Evolutionary conservation across 2,113 vertebrate genomes (phyloP), one percentile per base, ranked within the genome.

Genomic region (Neodontobutis hainanensis): DNA sequence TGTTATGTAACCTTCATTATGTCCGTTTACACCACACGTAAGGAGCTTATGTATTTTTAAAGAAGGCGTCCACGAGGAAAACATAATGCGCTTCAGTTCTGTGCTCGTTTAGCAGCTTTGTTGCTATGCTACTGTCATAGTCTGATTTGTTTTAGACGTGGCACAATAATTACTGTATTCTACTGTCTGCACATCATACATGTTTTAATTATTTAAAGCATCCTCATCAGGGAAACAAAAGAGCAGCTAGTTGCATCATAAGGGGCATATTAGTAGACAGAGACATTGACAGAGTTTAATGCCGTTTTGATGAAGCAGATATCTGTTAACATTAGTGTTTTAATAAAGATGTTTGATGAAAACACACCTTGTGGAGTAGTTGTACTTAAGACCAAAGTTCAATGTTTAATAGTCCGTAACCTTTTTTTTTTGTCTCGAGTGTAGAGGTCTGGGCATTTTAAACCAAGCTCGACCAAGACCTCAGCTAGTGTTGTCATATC

Each of bases 1-100:
- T 65, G 73, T 80, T 87, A 86, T 75, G 70, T 84, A 84, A 88
- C 77, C 58, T 27, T 47, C 11, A 44, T 59, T 64, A 66, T 42
- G 16, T 43, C 43, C 44, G 7, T 52, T 78, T 45, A 55, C 45
- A 46, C 68, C 47, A 56, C 38, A 36, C 42, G 19, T 40, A 60
- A 68, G 43, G 7, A 68, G 45, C 27, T 52, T 36, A 43, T 38
- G 34, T 48, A 16, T 47, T 46, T 40, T 50, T 69, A 16, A 44
- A 61, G 55, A 53, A 67, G 40, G 40, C 8, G n/a, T 42, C 40
- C 32, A 46, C 1, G 5, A 4, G 12, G 19, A 38, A 43, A 35
- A 68, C 5, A 15, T 36, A 19, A 60, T 65, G 55, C 11, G 32
- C 2, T 34, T 9, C 6, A 4, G n/a, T 44, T 3, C 36, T 40